A percentile compares a stretch with the other conserved stretches of the same genome.
Evolutionary conservation across 2,113 vertebrate genomes (phyloP).

Genomic region (Hiodon alosoides): DNA sequence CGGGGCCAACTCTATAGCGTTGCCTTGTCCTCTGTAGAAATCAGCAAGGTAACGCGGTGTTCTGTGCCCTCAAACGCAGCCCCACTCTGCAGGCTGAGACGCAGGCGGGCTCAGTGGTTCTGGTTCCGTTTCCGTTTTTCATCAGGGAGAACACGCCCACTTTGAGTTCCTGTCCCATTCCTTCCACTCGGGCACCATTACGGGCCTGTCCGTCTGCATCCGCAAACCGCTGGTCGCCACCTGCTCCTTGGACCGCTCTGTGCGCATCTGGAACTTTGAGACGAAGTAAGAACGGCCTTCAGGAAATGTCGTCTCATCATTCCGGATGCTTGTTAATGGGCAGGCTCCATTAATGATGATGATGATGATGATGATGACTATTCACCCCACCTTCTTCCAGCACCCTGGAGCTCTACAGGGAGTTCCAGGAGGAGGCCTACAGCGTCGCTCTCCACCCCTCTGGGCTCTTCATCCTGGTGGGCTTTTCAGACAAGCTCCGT

Average conservation of each 20-base stretch:
- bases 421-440: constrained; percentile 80
- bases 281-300: constrained; percentile 67
- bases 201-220: constrained; percentile 77
- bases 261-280: constrained; percentile 93
- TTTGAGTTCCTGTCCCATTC: constrained; percentile 78
- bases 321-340: no score
- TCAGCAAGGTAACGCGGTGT: constrained; percentile 43
- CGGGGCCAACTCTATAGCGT: constrained; percentile 78
- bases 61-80: not conserved
- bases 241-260: constrained; percentile 81
- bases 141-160: constrained; percentile 65
- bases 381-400: constrained; percentile 52
- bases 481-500: constrained; percentile 85
- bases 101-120: not conserved
- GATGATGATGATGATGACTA: not conserved
- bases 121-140: not conserved
- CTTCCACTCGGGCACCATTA: constrained; percentile 77
- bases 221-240: constrained; percentile 85
- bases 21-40: constrained; percentile 64
- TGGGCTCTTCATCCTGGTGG: constrained; percentile 80
- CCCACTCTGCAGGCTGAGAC: not conserved
- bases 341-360: not conserved
- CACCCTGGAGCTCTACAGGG: constrained; percentile 77
- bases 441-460: constrained; percentile 84
- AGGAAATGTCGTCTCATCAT: not conserved